These are phyloP conservation scores for Vimba vimba DNA, from an alignment of 2,113 vertebrate species.

Conservation along the genomic window DNA sequence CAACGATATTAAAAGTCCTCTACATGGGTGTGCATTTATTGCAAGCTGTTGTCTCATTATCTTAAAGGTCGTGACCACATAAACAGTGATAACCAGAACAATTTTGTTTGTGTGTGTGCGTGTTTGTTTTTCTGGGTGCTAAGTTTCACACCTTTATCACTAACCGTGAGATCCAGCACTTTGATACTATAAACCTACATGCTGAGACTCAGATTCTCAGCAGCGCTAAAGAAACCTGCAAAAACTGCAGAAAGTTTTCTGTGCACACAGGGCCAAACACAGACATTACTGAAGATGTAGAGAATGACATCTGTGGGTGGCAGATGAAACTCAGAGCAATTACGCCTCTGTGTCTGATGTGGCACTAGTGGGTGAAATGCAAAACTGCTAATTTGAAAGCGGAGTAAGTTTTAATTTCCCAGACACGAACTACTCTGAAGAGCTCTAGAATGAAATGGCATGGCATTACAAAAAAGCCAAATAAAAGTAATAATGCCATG, in stretches of 20 bases:
- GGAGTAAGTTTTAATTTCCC: conserved; percentile 7
- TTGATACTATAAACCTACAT: not conserved
- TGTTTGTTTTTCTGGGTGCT: not conserved
- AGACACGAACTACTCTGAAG: not conserved
- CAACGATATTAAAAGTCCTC: not conserved
- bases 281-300: not conserved
- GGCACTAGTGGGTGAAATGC: conserved; percentile 30
- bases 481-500: not conserved
- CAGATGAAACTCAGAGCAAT: conserved; percentile 8
- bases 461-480: not conserved
- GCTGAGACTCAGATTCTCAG: not conserved
- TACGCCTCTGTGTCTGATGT: not conserved
- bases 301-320: not conserved
- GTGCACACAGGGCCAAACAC: not conserved
- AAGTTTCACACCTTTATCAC: conserved; percentile 2
- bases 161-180: not conserved
- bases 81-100: conserved; percentile 1
- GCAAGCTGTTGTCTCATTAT: not conserved
- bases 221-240: not conserved
- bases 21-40: not conserved
- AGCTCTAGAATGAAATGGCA: not conserved
- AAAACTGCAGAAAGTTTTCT: not conserved
- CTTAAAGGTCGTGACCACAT: not conserved
- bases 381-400: not conserved
- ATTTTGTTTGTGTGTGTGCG: not conserved